Evolutionary conservation across 2,113 vertebrate species (phyloP), one percentile per base, ranked within the genome.

Genomic region (Gobius niger): DNA sequence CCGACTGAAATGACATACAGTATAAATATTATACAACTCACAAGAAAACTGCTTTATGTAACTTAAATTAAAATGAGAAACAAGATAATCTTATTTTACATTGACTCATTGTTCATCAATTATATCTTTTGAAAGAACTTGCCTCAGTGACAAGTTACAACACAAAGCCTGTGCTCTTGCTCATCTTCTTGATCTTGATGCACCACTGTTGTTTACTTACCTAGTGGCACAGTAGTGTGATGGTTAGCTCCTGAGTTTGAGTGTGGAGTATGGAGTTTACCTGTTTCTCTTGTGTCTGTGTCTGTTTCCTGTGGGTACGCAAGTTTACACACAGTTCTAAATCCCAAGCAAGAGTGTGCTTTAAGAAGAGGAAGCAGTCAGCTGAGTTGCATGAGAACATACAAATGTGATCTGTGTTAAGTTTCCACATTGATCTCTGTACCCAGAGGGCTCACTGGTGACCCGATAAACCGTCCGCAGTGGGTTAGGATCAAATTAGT

Each of bases 331-430:
- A 3, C 24, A 19, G 34, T 40, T 57, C 19, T 7, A 56, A 56
- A 57, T 57, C 24, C 54, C 47, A 71, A 51, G 67, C 34, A 53
- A 51, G 53, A 47, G 62, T 18, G n/a, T 70, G 61, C 46, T 12
- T 57, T 57, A 40, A 14, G 44, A 62, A 44, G 63, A 70, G 67
- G 70, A 63, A 62, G 64, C 53, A 75, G 83, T 90, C 84, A 89
- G 82, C 85, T 87, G 89, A 80, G 75, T 61, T 67, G 49, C 72
- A 70, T 82, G 83, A 67, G 80, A 79, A 80, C 19, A 57, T 68
- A 52, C 16, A 54, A 65, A 46, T 70, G 63, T 54, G 69, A 56
- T 81, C 77, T 76, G 60, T 78, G 42, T 73, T 71, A 54, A 70
- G 64, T 81, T 72, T 75, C 69, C 53, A 65, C 72, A 86, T 83